Evolutionary conservation across 2,797 vertebrate species (phyloP).

Genomic region (Psittacula echo): DNA sequence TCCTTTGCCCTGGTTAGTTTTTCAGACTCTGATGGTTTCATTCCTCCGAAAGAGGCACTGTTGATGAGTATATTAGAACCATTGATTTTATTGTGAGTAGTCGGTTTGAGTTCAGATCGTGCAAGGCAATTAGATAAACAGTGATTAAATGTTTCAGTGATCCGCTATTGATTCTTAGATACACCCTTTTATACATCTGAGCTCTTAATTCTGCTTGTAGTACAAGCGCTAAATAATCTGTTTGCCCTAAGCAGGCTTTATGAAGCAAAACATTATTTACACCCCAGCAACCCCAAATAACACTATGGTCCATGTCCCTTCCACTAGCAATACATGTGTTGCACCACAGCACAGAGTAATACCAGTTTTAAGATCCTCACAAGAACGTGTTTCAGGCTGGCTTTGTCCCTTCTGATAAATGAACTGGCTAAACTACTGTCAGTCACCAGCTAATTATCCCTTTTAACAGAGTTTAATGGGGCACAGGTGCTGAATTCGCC

Average conservation of each 20-base stretch:
- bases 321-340: accelerated
- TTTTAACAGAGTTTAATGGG: constrained; percentile 14
- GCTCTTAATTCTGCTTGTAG: constrained; percentile 32
- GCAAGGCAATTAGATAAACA: constrained; percentile 25
- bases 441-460: constrained; percentile 30
- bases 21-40: neutral
- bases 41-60: neutral
- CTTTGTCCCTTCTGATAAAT: constrained; percentile 39
- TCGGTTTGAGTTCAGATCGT: neutral
- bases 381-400: neutral
- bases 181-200: neutral
- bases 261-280: constrained; percentile 22
- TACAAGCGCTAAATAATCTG: neutral
- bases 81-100: constrained; percentile 39
- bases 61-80: neutral
- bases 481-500: neutral
- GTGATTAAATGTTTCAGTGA: constrained; percentile 48
- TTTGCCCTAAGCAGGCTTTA: neutral
- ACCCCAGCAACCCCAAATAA: neutral
- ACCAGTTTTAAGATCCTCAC: neutral
- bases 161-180: neutral
- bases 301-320: neutral
- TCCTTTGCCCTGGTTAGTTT: neutral
- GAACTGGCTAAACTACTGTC: constrained; percentile 30
- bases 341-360: neutral